phyloP scores from a whole-genome alignment of 2,113 vertebrate species.

The Cinclus cinclus region DNA sequence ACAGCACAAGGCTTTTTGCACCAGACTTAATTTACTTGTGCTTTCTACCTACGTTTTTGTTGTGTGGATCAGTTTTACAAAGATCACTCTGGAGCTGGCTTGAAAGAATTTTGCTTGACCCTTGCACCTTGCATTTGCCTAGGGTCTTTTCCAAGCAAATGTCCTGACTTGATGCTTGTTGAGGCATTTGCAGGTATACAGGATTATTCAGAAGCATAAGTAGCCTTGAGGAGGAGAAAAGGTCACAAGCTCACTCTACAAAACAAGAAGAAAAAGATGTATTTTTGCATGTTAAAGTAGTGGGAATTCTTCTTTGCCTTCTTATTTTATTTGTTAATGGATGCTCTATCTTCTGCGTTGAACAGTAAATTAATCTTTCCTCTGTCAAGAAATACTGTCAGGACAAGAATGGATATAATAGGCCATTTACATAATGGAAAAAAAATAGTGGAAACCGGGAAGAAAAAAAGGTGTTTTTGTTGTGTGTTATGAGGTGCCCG shows the following conservation, averaged over 20 bases:
- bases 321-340: neutral
- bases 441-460: neutral
- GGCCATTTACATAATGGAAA: slow-evolving; percentile 2
- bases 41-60: neutral
- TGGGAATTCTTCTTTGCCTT: neutral
- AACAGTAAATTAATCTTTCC: slow-evolving; percentile 1
- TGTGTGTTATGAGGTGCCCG: neutral
- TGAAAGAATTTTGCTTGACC: slow-evolving; percentile 59
- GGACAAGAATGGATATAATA: neutral
- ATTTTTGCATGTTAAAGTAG: neutral
- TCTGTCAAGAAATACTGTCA: neutral
- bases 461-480: neutral
- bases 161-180: slow-evolving; percentile 1
- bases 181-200: slow-evolving; percentile 28
- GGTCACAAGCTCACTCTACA: slow-evolving; percentile 26
- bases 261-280: neutral
- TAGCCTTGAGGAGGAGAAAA: slow-evolving; percentile 63
- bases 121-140: slow-evolving; percentile 54
- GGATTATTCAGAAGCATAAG: slow-evolving; percentile 35
- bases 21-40: neutral
- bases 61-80: slow-evolving; percentile 38
- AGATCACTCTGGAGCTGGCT: slow-evolving; percentile 37
- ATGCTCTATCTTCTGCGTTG: neutral
- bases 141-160: slow-evolving; percentile 9
- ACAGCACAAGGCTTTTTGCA: neutral